Conservation (phyloP, 1,140 invertebrate genomes). For the Brachionus paranguensis region DNA sequence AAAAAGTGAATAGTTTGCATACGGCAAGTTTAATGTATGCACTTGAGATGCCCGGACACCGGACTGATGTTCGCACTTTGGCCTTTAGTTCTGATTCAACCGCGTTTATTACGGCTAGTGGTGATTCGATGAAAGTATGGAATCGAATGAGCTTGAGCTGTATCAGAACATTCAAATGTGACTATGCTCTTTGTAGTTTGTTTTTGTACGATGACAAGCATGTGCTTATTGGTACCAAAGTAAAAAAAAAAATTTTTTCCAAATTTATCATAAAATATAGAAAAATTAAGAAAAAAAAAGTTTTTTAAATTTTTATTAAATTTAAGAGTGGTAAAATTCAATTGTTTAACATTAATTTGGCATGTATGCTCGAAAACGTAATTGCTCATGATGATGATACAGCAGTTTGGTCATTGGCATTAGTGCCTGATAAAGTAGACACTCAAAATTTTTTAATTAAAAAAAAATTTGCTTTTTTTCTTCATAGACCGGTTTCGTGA, state of each 20-base stretch:
- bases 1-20: slow-evolving; percentile 41
- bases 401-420: slow-evolving; percentile 69
- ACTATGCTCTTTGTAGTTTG: slow-evolving; percentile 66
- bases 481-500: slow-evolving; percentile 66
- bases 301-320: no score
- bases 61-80: slow-evolving; percentile 75
- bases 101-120: slow-evolving; percentile 68
- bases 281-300: no score
- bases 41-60: slow-evolving; percentile 70
- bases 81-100: slow-evolving; percentile 76
- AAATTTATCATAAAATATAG: background rate
- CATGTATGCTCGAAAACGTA: slow-evolving; percentile 61
- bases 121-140: slow-evolving; percentile 85
- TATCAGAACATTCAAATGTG: slow-evolving; percentile 64
- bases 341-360: slow-evolving; percentile 77
- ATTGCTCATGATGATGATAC: slow-evolving; percentile 65
- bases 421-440: slow-evolving; percentile 55
- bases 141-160: slow-evolving; percentile 60
- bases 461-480: slow-evolving; percentile 41
- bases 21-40: slow-evolving; percentile 64
- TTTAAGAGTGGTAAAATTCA: slow-evolving; percentile 69
- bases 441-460: slow-evolving; percentile 42
- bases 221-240: slow-evolving; percentile 76
- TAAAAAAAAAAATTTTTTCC: slow-evolving; percentile 42
- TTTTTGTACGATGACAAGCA: slow-evolving; percentile 88